These are phyloP conservation scores for Oscheius sp. DNA, from an alignment of 1,140 invertebrate species.

Conservation along the genomic window DNA sequence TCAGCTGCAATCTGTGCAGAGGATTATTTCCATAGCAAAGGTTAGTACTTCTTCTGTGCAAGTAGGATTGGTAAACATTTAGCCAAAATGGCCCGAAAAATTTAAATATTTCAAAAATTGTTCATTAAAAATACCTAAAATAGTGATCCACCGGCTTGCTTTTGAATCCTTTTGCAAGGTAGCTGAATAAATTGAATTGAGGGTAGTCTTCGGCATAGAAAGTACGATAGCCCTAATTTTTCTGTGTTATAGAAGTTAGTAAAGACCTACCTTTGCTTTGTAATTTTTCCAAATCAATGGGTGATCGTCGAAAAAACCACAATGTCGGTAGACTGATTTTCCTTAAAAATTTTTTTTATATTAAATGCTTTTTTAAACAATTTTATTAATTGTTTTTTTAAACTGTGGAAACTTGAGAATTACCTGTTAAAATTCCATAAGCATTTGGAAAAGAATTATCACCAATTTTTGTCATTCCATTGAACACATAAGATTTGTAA, in stretches of 20 bases:
- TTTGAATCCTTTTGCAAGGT: conserved; percentile 48
- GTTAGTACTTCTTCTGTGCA: conserved; percentile 50
- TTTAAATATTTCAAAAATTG: conserved; percentile 21
- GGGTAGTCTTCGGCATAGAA: conserved; percentile 56
- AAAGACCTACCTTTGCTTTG: neutral
- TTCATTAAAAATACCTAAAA: conserved; percentile 39
- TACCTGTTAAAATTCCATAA: conserved; percentile 49
- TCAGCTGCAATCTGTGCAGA: conserved; percentile 45
- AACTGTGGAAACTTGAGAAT: conserved; percentile 11
- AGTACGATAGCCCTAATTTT: conserved; percentile 62
- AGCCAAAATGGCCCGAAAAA: conserved; percentile 48
- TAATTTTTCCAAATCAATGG: conserved; percentile 77
- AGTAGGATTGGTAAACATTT: conserved; percentile 45
- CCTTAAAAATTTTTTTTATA: no score
- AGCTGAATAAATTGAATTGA: conserved; percentile 54
- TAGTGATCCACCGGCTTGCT: conserved; percentile 46
- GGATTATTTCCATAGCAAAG: conserved; percentile 52
- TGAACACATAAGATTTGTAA: conserved; percentile 46
- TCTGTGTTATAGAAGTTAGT: conserved; percentile 40
- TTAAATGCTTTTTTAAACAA: no score
- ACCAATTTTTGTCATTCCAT: conserved; percentile 53
- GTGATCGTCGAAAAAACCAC: conserved; percentile 69
- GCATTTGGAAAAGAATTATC: conserved; percentile 57
- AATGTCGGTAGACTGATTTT: conserved; percentile 12
- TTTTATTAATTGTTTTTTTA: no score